Conservation (phyloP, 2,888 invertebrate species). For the Lithophane socia region DNA sequence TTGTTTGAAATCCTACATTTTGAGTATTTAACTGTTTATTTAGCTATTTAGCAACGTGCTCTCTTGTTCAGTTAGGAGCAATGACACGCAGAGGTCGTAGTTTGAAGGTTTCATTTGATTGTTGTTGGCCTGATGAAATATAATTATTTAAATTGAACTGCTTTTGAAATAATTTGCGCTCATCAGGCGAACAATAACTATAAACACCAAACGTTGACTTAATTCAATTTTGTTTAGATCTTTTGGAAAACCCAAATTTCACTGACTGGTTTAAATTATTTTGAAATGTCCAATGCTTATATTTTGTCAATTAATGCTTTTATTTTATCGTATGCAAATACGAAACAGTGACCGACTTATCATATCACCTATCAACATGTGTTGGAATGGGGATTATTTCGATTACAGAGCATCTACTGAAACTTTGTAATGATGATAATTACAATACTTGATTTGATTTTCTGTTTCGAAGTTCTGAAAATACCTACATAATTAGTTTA, state of each 20-base stretch:
- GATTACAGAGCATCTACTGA: constrained; percentile 30
- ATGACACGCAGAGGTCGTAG: constrained; percentile 35
- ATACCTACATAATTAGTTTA: not conserved
- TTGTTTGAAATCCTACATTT: constrained; percentile 39
- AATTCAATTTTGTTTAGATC: too few species aligned
- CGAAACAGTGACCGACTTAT: constrained; percentile 45
- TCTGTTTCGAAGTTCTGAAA: constrained; percentile 1
- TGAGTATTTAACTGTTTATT: constrained; percentile 41
- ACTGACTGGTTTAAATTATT: not conserved
- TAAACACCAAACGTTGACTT: not conserved
- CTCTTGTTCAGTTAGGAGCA: constrained; percentile 56
- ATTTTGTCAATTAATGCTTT: too few species aligned
- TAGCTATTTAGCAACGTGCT: constrained; percentile 29
- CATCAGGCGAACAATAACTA: not conserved
- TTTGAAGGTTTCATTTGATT: constrained; percentile 8
- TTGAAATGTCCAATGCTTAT: not conserved
- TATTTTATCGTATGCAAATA: constrained; percentile 30
- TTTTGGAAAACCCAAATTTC: too few species aligned
- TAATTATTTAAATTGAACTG: not conserved
- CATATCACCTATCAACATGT: constrained; percentile 25
- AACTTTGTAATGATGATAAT: constrained; percentile 41
- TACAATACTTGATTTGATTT: too few species aligned
- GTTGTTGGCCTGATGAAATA: not conserved
- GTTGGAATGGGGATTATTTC: constrained; percentile 34
- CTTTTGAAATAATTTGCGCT: not conserved